Evolutionary conservation across 2,797 vertebrate species (phyloP).

Genomic region (Channa striata): DNA sequence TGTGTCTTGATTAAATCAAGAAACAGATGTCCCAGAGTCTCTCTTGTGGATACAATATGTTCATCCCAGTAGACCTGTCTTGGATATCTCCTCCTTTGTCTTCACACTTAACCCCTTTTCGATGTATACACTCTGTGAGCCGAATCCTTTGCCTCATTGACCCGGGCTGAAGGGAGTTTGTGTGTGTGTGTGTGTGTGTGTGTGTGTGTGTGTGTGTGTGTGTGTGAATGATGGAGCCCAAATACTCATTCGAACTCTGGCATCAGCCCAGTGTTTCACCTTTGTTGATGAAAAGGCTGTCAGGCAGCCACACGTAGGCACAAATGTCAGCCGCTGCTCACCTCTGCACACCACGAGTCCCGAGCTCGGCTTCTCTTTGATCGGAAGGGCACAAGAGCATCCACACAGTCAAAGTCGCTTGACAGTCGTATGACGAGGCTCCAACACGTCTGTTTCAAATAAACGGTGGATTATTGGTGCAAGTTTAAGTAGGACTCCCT

Average conservation of each 20-base stretch:
- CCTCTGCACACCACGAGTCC: constrained; percentile 23
- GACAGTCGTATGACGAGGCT: constrained; percentile 68
- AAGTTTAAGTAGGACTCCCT: not conserved
- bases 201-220: constrained; percentile 30
- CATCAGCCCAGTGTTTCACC: constrained; percentile 39
- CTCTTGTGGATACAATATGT: constrained; percentile 24
- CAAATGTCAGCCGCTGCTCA: constrained; percentile 48
- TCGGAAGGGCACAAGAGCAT: constrained; percentile 18
- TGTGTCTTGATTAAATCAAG: constrained; percentile 59
- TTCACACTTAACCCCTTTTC: constrained; percentile 2
- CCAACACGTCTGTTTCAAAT: constrained; percentile 49
- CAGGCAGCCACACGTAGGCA: not conserved
- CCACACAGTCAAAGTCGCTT: constrained; percentile 49
- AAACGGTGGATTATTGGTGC: constrained; percentile 1
- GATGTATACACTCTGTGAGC: constrained; percentile 6
- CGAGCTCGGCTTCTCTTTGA: constrained; percentile 13
- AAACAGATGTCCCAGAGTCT: constrained; percentile 21
- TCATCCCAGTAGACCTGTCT: constrained; percentile 28
- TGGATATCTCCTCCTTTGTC: constrained; percentile 10
- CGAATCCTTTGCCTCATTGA: constrained; percentile 27
- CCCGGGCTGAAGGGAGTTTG: constrained; percentile 28
- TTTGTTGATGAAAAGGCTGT: constrained; percentile 55
- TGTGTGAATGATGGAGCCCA: constrained; percentile 52
- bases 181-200: constrained; percentile 38
- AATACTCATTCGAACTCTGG: constrained; percentile 43